A percentile compares a stretch with the other conserved stretches of the same genome.
Conservation (phyloP, 2,113 vertebrate species). For the Melanotaenia duboulayi region DNA sequence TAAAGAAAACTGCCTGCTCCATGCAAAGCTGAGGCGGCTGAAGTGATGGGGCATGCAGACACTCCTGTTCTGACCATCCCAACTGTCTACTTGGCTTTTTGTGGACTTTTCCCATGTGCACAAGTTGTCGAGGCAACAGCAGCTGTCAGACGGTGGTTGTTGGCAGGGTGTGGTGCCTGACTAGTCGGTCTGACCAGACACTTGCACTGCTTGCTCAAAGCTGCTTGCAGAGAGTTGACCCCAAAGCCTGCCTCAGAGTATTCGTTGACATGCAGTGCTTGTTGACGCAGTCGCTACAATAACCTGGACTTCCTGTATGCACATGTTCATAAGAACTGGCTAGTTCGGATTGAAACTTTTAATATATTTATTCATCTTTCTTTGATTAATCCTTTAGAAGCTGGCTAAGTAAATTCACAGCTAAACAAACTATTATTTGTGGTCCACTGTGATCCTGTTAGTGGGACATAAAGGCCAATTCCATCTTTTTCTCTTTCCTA, state of each 20-base stretch:
- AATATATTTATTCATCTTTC: conserved; percentile 30
- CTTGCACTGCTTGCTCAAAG: conserved; percentile 60
- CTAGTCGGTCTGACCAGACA: conserved; percentile 71
- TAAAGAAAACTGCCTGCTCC: conserved; percentile 56
- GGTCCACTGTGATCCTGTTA: conserved; percentile 53
- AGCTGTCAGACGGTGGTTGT: conserved; percentile 80
- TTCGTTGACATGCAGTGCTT: conserved; percentile 65
- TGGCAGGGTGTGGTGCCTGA: conserved; percentile 75
- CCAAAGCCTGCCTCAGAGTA: conserved; percentile 60
- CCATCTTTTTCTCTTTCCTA: conserved; percentile 58
- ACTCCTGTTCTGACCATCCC: conserved; percentile 42
- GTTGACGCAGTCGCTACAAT: neutral
- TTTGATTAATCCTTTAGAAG: conserved; percentile 38
- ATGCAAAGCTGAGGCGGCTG: conserved; percentile 31
- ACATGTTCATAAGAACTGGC: conserved; percentile 13
- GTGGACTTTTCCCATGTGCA: conserved; percentile 66
- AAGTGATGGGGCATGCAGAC: conserved; percentile 49
- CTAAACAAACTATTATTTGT: conserved; percentile 68
- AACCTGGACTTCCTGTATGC: conserved; percentile 54
- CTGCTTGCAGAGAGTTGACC: conserved; percentile 63
- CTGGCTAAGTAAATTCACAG: conserved; percentile 53
- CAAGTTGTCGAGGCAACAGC: conserved; percentile 70
- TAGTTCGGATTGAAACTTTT: neutral
- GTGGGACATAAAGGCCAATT: conserved; percentile 34
- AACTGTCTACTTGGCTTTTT: conserved; percentile 58